Conservation (phyloP, 2,113 vertebrate genomes). For the Forbesichthys papilliferus region DNA sequence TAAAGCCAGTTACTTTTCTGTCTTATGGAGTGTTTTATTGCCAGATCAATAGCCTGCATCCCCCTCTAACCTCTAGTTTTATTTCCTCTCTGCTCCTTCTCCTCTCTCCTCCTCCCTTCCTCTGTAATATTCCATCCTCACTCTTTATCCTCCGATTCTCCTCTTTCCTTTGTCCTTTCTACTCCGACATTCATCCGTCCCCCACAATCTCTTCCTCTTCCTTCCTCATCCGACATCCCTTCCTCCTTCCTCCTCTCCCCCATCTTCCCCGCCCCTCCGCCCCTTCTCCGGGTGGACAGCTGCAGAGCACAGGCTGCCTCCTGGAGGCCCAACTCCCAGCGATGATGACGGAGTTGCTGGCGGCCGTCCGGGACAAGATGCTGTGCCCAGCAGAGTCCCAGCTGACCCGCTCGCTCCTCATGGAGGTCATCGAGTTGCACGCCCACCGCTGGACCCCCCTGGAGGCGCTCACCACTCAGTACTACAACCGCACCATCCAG, state of each 20-base stretch:
- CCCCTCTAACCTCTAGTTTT: not conserved
- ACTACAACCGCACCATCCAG: conserved; percentile 99
- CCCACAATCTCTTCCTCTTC: conserved; percentile 1
- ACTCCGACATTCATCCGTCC: not conserved
- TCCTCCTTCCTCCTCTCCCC: not conserved
- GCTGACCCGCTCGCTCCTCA: conserved; percentile 93
- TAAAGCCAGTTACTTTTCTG: conserved; percentile 1
- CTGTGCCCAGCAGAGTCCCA: conserved; percentile 91
- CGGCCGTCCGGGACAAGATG: conserved; percentile 94
- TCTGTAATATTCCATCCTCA: not conserved
- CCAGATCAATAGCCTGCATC: not conserved
- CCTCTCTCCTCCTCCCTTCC: conserved; percentile 1
- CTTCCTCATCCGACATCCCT: not conserved
- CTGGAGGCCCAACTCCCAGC: conserved; percentile 97
- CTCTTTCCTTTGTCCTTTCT: not conserved
- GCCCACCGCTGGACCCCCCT: conserved; percentile 96
- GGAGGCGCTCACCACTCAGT: conserved; percentile 92
- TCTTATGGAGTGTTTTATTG: not conserved
- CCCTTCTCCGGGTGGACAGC: conserved; percentile 68
- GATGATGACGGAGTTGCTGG: conserved; percentile 96
- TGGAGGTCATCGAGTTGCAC: conserved; percentile 98
- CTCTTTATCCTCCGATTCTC: not conserved
- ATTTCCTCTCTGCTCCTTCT: not conserved
- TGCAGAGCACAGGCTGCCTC: conserved; percentile 92
- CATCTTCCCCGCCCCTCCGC: not conserved